phyloP scores from a whole-genome alignment of 2,888 invertebrate genomes.

The Ischnus inquisitorius region DNA sequence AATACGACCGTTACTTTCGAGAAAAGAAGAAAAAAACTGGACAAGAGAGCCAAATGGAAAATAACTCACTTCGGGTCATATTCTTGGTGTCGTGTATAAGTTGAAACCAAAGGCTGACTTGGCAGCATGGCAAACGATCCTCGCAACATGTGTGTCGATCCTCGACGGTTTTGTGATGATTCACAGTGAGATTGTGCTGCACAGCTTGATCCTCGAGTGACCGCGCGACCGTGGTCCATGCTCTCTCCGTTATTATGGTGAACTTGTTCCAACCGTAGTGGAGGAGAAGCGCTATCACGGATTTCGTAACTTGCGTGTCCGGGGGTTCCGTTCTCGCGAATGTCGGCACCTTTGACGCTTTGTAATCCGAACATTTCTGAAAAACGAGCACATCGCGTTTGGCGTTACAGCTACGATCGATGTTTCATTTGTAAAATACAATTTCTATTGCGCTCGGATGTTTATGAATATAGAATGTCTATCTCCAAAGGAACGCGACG shows the following conservation, averaged over 20 bases:
- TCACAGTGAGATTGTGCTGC: conserved; percentile 93
- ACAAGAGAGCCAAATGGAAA: conserved; percentile 51
- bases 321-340: conserved; percentile 98
- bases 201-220: conserved; percentile 92
- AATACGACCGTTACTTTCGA: neutral
- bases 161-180: conserved; percentile 90
- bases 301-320: conserved; percentile 97
- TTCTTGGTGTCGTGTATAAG: conserved; percentile 94
- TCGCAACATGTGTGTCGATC: conserved; percentile 93
- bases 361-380: conserved; percentile 97
- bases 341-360: conserved; percentile 94
- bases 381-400: conserved; percentile 81
- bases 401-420: conserved; percentile 39
- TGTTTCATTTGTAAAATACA: too few relatives aligned
- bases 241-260: conserved; percentile 94
- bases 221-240: conserved; percentile 93
- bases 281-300: conserved; percentile 95
- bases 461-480: too few relatives aligned
- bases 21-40: too few relatives aligned
- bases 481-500: too few relatives aligned
- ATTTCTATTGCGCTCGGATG: too few relatives aligned
- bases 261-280: conserved; percentile 98
- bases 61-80: conserved; percentile 91
- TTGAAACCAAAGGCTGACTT: conserved; percentile 93
- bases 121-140: conserved; percentile 91